These are phyloP conservation scores for Pheucticus melanocephalus DNA, from an alignment of 2,113 vertebrate species.

Conservation along the genomic window DNA sequence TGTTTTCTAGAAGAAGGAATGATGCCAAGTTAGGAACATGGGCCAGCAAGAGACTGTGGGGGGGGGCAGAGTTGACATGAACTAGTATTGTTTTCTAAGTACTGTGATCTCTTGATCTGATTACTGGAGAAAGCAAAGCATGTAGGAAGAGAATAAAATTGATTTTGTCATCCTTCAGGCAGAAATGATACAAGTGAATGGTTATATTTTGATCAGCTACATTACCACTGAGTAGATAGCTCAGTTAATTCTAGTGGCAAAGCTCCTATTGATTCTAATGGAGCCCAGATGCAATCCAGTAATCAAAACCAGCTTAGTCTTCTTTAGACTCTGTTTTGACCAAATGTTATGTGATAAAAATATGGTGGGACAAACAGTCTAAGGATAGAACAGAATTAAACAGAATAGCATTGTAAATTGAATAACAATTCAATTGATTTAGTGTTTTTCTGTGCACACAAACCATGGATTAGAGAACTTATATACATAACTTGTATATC, in stretches of 20 bases:
- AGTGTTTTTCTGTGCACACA: neutral
- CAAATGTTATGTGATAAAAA: neutral
- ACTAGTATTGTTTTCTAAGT: neutral
- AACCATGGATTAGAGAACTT: neutral
- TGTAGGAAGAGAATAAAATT: neutral
- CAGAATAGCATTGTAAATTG: neutral
- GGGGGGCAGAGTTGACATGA: neutral
- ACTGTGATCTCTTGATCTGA: neutral
- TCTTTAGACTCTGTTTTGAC: neutral
- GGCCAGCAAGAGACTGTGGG: neutral
- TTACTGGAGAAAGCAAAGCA: neutral
- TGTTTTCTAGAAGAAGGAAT: neutral
- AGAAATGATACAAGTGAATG: neutral
- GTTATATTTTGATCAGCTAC: neutral
- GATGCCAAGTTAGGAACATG: neutral
- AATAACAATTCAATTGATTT: neutral
- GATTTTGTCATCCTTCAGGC: neutral
- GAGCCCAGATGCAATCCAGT: neutral
- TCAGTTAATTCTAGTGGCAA: neutral
- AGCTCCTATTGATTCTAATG: neutral
- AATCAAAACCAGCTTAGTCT: neutral
- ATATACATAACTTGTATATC: accelerated
- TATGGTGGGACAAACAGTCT: neutral
- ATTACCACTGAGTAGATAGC: neutral
- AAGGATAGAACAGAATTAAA: neutral